Base-by-base conservation (phyloP, 1,140 invertebrate genomes). In the Frieseomelitta varia region DNA sequence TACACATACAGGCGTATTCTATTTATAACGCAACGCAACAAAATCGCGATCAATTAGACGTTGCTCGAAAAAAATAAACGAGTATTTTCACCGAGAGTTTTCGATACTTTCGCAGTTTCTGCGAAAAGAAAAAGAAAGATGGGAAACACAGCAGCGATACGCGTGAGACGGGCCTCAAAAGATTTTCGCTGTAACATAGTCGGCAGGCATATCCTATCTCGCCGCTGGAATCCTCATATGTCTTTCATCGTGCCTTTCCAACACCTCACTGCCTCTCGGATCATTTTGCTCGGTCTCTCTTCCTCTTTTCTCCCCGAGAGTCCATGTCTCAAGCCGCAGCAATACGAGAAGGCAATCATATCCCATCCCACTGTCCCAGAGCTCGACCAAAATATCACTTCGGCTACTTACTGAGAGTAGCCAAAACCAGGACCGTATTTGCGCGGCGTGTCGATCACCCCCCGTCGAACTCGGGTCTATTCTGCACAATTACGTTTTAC, bases 221-320 rank as follows among this genome's bases (percentile, higher is more conserved):
- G 84, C 93, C 81, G 93, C 93, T 94, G 93, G 93, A 94, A 93
- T 94, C 91, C 93, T 94, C 94, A 92, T 94, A 94, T 93, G 93
- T 94, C 94, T 93, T 91, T 94, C 93, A 92, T 79, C 93, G 85
- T 87, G 87, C 74, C 88, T 87, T 90, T 87, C 90, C 89, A 91
- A 92, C 91, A 91, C 89, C 90, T 93, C 88, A 85, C 65, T 63
- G 81, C 72, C 81, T 65, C 87, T 86, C 76, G 87, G 76, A 87
- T 92, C 81, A 69, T 74, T 88, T 90, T 84, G 81, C 77, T 88
- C 74, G 71, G 56, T 79, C 72, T 86, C 80, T 80, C 65, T 77
- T 77, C 69, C 79, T 85, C 79, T 67, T 69, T 76, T 85, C 82
- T 77, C 69, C 8, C 83, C 58, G 58, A 82, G 78, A 82, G 72